phyloP scores from a whole-genome alignment of 1,140 invertebrate genomes.

The Drosophila auraria region DNA sequence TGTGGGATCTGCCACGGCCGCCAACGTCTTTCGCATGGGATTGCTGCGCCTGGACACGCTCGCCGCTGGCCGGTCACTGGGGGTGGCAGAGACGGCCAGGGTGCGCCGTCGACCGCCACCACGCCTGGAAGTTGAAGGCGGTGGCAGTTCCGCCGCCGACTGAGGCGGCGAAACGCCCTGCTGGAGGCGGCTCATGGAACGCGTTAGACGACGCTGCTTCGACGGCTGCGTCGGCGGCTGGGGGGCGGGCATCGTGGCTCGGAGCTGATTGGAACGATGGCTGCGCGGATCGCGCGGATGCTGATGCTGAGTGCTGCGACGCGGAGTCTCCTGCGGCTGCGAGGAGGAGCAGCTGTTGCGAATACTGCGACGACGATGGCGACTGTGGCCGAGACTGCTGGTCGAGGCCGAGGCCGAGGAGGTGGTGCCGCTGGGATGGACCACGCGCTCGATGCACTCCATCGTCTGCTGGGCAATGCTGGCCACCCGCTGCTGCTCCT shows the following conservation, averaged over 20 bases:
- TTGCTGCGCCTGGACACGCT: not conserved
- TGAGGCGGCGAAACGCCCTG: slow-evolving; percentile 1
- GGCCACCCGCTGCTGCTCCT: slow-evolving; percentile 44
- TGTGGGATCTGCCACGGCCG: slow-evolving; percentile 2
- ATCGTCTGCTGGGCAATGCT: slow-evolving; percentile 54
- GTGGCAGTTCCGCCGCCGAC: not conserved
- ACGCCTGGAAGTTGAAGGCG: slow-evolving; percentile 1
- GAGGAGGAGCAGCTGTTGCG: slow-evolving; percentile 11
- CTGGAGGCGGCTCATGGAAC: slow-evolving; percentile 47
- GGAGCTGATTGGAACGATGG: slow-evolving; percentile 47
- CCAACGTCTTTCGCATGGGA: slow-evolving; percentile 28
- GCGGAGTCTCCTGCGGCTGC: slow-evolving; percentile 6
- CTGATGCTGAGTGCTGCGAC: slow-evolving; percentile 9
- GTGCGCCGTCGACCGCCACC: slow-evolving; percentile 36
- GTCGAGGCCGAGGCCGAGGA: not conserved
- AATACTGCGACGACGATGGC: not conserved
- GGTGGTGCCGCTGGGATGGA: slow-evolving; percentile 31
- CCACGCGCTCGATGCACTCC: slow-evolving; percentile 60
- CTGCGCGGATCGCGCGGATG: slow-evolving; percentile 87
- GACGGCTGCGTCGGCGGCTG: slow-evolving; percentile 9
- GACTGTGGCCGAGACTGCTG: not conserved
- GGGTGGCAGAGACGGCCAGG: not conserved
- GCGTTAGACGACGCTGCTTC: slow-evolving; percentile 61
- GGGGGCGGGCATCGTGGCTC: slow-evolving; percentile 63
- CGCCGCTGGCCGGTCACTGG: not conserved